A percentile compares a stretch with the other conserved stretches of the same genome.
Evolutionary conservation across 1,140 invertebrate species (phyloP).

Genomic region (Drosophila bipectinata): DNA sequence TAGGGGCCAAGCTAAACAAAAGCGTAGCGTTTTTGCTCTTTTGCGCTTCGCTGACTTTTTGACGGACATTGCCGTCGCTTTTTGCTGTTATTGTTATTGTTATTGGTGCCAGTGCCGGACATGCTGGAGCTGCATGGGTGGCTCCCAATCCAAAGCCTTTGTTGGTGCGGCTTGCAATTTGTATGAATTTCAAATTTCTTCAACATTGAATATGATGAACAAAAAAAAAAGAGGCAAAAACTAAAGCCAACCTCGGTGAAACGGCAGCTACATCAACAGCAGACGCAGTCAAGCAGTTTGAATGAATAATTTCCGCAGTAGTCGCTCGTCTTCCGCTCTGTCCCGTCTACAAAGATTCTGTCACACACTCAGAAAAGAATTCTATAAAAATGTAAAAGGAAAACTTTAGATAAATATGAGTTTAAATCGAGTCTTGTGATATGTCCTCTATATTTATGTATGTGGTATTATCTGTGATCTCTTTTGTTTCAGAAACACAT

Average conservation of each 20-base stretch:
- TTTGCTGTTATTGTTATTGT: constrained; percentile 29
- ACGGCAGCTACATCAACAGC: constrained; percentile 34
- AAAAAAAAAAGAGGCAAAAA: constrained; percentile 2
- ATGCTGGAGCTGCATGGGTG: constrained; percentile 73
- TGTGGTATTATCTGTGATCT: too few relatives aligned
- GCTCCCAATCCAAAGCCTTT: constrained; percentile 42
- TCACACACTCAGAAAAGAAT: constrained; percentile 8
- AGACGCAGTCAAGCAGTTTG: constrained; percentile 57
- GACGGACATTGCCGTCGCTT: constrained; percentile 57
- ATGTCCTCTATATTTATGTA: too few relatives aligned
- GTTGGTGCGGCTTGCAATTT: constrained; percentile 72
- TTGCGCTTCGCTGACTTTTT: constrained; percentile 71
- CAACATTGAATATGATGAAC: constrained; percentile 49
- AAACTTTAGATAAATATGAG: neutral
- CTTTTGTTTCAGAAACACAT: too few relatives aligned
- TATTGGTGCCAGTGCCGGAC: constrained; percentile 50
- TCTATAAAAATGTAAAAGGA: neutral
- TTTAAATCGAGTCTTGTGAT: too few relatives aligned
- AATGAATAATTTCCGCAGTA: constrained; percentile 80
- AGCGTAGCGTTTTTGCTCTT: constrained; percentile 39
- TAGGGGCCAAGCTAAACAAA: constrained; percentile 39
- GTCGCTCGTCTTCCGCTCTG: constrained; percentile 49
- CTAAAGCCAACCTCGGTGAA: constrained; percentile 5
- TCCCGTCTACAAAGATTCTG: constrained; percentile 74
- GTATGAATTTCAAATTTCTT: constrained; percentile 79